A percentile compares a stretch with the other conserved stretches of the same genome.
phyloP scores from a whole-genome alignment of 2,113 vertebrate genomes.

The Macaca fascicularis region T2T-MFA8v1.1 NC_088392.1:21219501-21220000 shows the following conservation, averaged over 20 bases:
- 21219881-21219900: not conserved
- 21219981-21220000: not conserved
- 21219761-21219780: not conserved
- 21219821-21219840: slow-evolving; percentile 20
- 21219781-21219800: not conserved
- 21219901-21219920: not conserved
- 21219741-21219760: not conserved
- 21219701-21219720: not conserved
- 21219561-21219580: not conserved
- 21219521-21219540: not conserved
- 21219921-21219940: slow-evolving; percentile 1
- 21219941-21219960: not conserved
- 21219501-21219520: not conserved
- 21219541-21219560: not conserved
- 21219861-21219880: slow-evolving; percentile 47
- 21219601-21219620: slow-evolving; percentile 8
- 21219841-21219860: slow-evolving; percentile 15
- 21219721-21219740: not conserved
- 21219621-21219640: not conserved
- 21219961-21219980: not conserved
- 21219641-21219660: not conserved
- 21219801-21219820: not conserved
- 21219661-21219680: not conserved
- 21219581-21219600: not conserved
- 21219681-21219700: not conserved